Evolutionary conservation across 2,888 invertebrate species (phyloP), one percentile per base, ranked within the genome.

Genomic region (Lampropteryx suffumata): DNA sequence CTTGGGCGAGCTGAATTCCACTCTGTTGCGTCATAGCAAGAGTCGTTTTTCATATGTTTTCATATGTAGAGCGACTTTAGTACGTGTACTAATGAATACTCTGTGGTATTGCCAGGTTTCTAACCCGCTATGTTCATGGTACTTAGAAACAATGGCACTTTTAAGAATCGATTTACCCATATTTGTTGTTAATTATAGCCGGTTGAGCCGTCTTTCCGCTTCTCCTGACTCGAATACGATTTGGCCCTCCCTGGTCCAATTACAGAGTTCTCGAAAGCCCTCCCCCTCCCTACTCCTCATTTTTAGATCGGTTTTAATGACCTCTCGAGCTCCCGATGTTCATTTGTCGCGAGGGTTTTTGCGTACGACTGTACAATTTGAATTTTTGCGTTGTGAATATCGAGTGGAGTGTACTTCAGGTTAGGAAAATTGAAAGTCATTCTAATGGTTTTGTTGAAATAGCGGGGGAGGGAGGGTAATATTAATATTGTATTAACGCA

Each of bases 121-220:
- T 17, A 17, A 17, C 17, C 24, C 3, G 5, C 24, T 6, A 2
- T 7, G 24, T 11, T 29, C 11, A 40, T 4, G 5, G 32, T 71
- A 73, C 77, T 57, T 24, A 13, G 45, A 44, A 40, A 45, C 27
- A 52, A 47, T 52, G 35, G 27, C 28, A 33, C 48, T 53, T 48
- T 48, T 24, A 82, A 82, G 83, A 84, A 87, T 88, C 89, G 87
- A 89, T 89, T 86, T 80, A 82, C 86, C 86, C 89, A 89, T 86
- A 90, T 90, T 89, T 89, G 89, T 88, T 87, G 88, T 89, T 89
- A 89, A 90, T 90, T 89, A 90, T 87, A 78, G 82, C 79, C 84
- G 84, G 84, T 82, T 83, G 82, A 84, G 82, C 83, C 84, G 87
- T 81, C 87, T 84, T 90, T 90, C 86, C 90, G 89, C 89, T 79